Evolutionary conservation across 2,888 invertebrate genomes (phyloP), one percentile per base, ranked within the genome.

Genomic region (Cantharis lateralis): DNA sequence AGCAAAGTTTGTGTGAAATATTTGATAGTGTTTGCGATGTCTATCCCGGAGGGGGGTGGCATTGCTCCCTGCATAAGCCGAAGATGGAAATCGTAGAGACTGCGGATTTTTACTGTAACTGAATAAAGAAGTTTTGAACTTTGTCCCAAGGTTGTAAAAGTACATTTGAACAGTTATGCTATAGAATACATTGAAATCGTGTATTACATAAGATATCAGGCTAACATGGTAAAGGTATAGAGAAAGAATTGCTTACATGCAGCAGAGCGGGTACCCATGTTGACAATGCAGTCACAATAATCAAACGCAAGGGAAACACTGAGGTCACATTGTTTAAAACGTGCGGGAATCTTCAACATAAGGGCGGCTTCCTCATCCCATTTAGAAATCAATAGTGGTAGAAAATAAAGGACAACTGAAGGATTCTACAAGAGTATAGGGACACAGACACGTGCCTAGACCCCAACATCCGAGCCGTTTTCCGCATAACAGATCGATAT

Each of bases 81-180:
- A 86, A 96, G 92, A 89, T 99, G 97, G 89, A 95, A 98, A 89
- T 99, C 99, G 89, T 98, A 96, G 82, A 99, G 93, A 88, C 96
- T 98, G 86, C 98, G 94, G 87, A 99, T 95, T 92, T 99, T 99
- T 84, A 98, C 96, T 86, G 98, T 97, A 91, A 99, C 98, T 99
- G 90, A 80, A 69, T 28, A 72, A 75, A 75, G 28, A 48, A 64
- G 62, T 61, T 73, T 62, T 74, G 62, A 70, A 62, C 63, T 61
- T 72, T 72, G 10, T 24, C 4, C 26, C 28, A 62, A 69, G 26
- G 28, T 75, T 63, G 15, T n/a, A 61, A 62, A 16, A 28, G 71
- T 70, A 71, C 70, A 72, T 48, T 32, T 72, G 63, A 72, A 74
- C 64, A 72, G 63, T 63, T 69, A 61, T 68, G 28, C 71, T 76